Conservation (phyloP, 1,140 invertebrate species). For the Galleria mellonella region DNA sequence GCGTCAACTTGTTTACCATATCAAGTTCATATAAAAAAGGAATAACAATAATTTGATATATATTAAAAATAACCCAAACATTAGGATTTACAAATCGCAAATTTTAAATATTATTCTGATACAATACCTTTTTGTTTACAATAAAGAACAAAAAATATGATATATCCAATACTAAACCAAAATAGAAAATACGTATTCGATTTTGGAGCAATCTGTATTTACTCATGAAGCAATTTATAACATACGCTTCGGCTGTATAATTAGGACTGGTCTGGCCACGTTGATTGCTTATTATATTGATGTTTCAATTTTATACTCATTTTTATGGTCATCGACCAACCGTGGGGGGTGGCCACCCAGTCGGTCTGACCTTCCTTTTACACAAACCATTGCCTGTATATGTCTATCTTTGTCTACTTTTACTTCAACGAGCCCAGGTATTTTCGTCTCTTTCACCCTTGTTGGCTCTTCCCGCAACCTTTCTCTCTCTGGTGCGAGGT, state of each 20-base stretch:
- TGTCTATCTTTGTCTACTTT: conserved; percentile 42
- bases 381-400: conserved; percentile 21
- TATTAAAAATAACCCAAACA: too few relatives aligned
- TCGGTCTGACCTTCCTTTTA: conserved; percentile 32
- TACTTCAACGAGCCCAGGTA: conserved; percentile 25
- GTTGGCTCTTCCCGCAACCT: background rate
- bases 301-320: conserved; percentile 75
- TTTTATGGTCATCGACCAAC: conserved; percentile 72
- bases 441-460: conserved; percentile 26
- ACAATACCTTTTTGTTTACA: too few relatives aligned
- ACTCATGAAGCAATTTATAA: conserved; percentile 61
- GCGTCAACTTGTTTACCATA: too few relatives aligned
- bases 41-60: too few relatives aligned
- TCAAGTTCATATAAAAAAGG: too few relatives aligned
- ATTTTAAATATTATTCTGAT: too few relatives aligned
- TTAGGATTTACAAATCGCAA: too few relatives aligned
- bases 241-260: conserved; percentile 60
- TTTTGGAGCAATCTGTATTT: conserved; percentile 60
- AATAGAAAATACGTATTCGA: conserved; percentile 12
- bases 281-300: conserved; percentile 75
- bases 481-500: conserved; percentile 30
- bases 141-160: too few relatives aligned
- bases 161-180: background rate
- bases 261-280: conserved; percentile 56
- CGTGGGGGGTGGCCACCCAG: conserved; percentile 70